Evolutionary conservation across 1,140 invertebrate species (phyloP).

Genomic region (Drosophila arawakana): DNA sequence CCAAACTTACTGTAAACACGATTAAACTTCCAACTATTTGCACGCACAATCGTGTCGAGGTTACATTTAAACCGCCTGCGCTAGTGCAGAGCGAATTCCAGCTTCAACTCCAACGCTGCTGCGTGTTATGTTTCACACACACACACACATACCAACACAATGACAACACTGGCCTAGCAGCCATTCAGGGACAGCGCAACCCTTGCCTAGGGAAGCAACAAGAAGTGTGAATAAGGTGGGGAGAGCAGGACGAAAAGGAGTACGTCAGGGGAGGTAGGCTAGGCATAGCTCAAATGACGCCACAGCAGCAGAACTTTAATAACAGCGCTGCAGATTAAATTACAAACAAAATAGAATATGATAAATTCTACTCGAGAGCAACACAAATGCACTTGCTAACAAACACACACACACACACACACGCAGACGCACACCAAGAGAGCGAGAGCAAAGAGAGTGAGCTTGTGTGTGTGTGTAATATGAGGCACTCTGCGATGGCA

Average conservation of each 20-base stretch:
- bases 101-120: neutral
- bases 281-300: slow-evolving; percentile 69
- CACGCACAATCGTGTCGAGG: slow-evolving; percentile 13
- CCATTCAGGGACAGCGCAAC: slow-evolving; percentile 55
- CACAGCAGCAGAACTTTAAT: slow-evolving; percentile 79
- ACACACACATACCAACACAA: slow-evolving; percentile 49
- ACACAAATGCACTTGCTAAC: slow-evolving; percentile 53
- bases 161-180: slow-evolving; percentile 61
- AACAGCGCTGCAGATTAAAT: slow-evolving; percentile 72
- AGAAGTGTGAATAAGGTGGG: neutral
- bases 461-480: slow-evolving; percentile 42
- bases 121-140: slow-evolving; percentile 27
- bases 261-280: slow-evolving; percentile 6
- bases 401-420: slow-evolving; percentile 29
- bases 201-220: neutral
- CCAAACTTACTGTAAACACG: neutral
- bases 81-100: slow-evolving; percentile 4
- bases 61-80: slow-evolving; percentile 13
- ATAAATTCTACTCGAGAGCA: slow-evolving; percentile 79
- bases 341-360: slow-evolving; percentile 83
- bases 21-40: slow-evolving; percentile 1
- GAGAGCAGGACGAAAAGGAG: neutral
- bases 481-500: slow-evolving; percentile 63
- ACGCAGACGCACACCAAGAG: neutral
- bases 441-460: slow-evolving; percentile 2